Conservation (phyloP, 1,140 invertebrate species). For the Microplitis mediator region DNA sequence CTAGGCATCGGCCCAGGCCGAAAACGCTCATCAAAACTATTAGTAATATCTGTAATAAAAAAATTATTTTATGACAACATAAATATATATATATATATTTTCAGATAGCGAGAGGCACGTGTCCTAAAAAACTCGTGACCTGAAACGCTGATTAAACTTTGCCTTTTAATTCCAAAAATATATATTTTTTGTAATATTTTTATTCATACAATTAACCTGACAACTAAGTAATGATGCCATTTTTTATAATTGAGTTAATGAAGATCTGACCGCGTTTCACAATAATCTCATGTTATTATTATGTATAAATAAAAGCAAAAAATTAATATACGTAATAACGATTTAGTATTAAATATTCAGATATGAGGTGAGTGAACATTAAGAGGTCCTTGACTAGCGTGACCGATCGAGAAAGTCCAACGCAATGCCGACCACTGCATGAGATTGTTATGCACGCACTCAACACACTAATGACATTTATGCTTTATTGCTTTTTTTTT, state of each 20-base stretch:
- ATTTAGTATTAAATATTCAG: conserved; percentile 40
- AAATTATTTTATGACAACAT: neutral
- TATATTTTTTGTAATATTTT: too few species aligned
- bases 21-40: conserved; percentile 48
- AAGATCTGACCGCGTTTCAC: conserved; percentile 17
- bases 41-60: conserved; percentile 44
- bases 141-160: neutral
- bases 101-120: too few species aligned
- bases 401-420: conserved; percentile 50
- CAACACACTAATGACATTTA: conserved; percentile 26
- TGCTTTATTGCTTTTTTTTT: neutral
- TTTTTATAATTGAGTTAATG: neutral
- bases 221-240: too few species aligned
- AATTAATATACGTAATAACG: neutral
- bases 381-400: conserved; percentile 49
- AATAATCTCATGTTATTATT: conserved; percentile 6
- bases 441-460: conserved; percentile 33
- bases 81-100: too few species aligned
- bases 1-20: conserved; percentile 40
- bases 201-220: too few species aligned
- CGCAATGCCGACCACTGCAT: neutral
- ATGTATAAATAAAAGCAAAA: neutral
- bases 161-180: too few species aligned
- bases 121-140: neutral
- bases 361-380: neutral